Evolutionary conservation across 2,113 vertebrate genomes (phyloP).

Genomic region (Catharus bicknelli): DNA sequence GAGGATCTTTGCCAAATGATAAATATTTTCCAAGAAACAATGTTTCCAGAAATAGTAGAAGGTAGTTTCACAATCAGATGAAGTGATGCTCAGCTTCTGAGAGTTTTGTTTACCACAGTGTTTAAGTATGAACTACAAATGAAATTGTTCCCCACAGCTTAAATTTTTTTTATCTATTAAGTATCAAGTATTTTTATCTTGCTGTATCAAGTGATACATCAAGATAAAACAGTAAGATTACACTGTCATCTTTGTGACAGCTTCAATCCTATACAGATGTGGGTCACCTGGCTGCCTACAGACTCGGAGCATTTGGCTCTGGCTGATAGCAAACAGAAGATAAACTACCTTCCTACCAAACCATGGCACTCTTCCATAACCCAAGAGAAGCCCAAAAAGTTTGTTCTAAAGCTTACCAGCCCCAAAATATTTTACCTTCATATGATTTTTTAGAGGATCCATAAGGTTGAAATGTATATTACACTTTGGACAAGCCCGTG

Average conservation of each 20-base stretch:
- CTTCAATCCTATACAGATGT: neutral
- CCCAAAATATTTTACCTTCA: constrained; percentile 77
- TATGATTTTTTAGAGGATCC: constrained; percentile 85
- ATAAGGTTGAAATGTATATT: constrained; percentile 86
- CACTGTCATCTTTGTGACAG: neutral
- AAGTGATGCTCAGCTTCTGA: neutral
- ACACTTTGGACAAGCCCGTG: constrained; percentile 89
- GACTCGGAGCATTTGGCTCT: neutral
- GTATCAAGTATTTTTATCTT: neutral
- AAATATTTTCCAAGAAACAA: neutral
- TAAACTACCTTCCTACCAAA: neutral
- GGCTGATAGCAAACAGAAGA: neutral
- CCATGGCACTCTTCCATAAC: neutral
- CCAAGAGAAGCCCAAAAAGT: neutral
- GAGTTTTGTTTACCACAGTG: neutral
- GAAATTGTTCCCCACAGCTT: neutral
- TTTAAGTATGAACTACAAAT: neutral
- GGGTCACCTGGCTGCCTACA: neutral
- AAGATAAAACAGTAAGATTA: neutral
- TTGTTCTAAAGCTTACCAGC: neutral
- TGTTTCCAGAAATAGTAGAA: neutral
- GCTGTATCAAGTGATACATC: neutral
- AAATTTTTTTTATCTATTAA: neutral
- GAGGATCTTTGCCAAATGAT: neutral
- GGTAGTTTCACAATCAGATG: neutral